These are phyloP conservation scores for Craterocephalus amniculus DNA, from an alignment of 2,797 vertebrate genomes.

Conservation along the genomic window DNA sequence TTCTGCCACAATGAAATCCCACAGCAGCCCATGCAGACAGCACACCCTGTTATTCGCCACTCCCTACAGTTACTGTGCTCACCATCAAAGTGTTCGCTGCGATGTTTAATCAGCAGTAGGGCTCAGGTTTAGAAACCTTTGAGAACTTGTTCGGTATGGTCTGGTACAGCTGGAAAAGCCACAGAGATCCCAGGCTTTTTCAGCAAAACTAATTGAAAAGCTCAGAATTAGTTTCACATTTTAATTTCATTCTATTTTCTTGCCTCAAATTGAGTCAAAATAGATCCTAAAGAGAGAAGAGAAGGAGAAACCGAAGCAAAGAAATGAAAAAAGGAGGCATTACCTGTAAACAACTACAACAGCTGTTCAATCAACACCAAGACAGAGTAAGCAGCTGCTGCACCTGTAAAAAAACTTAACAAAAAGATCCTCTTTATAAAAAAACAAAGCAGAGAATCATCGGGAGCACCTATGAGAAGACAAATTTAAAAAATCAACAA, in stretches of 20 bases:
- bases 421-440: too few species aligned
- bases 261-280: neutral
- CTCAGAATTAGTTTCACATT: neutral
- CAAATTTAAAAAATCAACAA: too few species aligned
- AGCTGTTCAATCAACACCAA: too few species aligned
- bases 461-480: too few species aligned
- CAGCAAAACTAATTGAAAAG: neutral
- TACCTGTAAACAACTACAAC: too few species aligned
- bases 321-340: too few species aligned
- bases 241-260: neutral
- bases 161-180: neutral
- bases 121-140: slow-evolving; percentile 1
- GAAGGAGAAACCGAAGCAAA: too few species aligned
- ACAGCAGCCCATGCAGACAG: slow-evolving; percentile 39
- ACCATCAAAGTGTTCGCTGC: slow-evolving; percentile 52
- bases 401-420: too few species aligned
- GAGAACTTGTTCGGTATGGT: neutral
- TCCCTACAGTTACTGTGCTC: slow-evolving; percentile 15
- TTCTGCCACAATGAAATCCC: slow-evolving; percentile 41
- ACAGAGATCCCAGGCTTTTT: neutral
- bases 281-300: neutral
- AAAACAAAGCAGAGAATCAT: too few species aligned
- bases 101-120: slow-evolving; percentile 43
- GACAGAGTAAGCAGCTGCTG: too few species aligned
- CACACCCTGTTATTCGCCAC: slow-evolving; percentile 49